phyloP scores from a whole-genome alignment of 2,888 invertebrate species.

The Parnassius smintheus region DNA sequence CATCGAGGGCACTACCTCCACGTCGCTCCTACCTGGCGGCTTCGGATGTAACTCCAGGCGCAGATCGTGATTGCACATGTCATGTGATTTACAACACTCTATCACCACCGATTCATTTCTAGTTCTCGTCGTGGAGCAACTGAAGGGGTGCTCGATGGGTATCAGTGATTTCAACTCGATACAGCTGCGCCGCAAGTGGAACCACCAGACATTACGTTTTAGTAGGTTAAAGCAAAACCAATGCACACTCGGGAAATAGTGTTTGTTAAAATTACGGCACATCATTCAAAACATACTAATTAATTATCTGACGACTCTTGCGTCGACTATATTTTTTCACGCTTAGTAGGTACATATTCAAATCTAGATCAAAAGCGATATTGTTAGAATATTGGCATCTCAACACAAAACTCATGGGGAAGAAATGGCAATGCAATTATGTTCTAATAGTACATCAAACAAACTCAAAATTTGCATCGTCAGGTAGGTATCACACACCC shows the following conservation, averaged over 20 bases:
- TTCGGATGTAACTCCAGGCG: slow-evolving; percentile 84
- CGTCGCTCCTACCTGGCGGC: slow-evolving; percentile 83
- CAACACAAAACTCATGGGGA: slow-evolving; percentile 74
- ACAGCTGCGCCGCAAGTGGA: slow-evolving; percentile 85
- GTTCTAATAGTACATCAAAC: slow-evolving; percentile 74
- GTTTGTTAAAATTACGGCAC: slow-evolving; percentile 69
- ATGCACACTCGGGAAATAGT: slow-evolving; percentile 76
- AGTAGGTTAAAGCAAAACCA: slow-evolving; percentile 82
- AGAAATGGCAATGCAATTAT: slow-evolving; percentile 69
- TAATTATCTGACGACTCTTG: slow-evolving; percentile 38
- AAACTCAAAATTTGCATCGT: slow-evolving; percentile 70
- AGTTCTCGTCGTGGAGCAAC: slow-evolving; percentile 89
- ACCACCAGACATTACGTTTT: slow-evolving; percentile 79
- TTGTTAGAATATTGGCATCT: slow-evolving; percentile 77
- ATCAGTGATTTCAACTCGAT: slow-evolving; percentile 86
- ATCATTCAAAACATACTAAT: slow-evolving; percentile 73
- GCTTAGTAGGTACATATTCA: slow-evolving; percentile 72
- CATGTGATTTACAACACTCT: slow-evolving; percentile 88
- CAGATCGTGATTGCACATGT: slow-evolving; percentile 88
- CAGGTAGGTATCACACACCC: slow-evolving; percentile 62
- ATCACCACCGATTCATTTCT: slow-evolving; percentile 89
- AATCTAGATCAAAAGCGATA: slow-evolving; percentile 75
- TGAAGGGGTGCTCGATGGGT: slow-evolving; percentile 90
- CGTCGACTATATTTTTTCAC: slow-evolving; percentile 51
- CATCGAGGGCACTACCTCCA: slow-evolving; percentile 52